Base-by-base conservation (phyloP, 1,140 invertebrate species). In the Acarapis woodi region DNA sequence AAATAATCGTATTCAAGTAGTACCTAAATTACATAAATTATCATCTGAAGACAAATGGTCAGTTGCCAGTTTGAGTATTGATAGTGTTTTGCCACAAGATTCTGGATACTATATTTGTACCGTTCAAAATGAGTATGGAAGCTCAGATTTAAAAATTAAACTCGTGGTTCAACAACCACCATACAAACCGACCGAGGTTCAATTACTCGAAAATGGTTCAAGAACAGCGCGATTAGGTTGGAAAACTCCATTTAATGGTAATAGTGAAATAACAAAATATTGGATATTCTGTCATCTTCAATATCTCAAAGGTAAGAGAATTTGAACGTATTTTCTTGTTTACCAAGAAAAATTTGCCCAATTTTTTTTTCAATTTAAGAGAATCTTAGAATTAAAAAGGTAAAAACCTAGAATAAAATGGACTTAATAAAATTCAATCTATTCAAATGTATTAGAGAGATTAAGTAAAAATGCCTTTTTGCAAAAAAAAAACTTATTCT, bases 81-180 rank as follows among this genome's bases (percentile, higher is more conserved):
- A 21, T 29, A 18, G 30, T 9, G 38, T 23, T 16, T 14, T 12
- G 5, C 32, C 80, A 51, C 68, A 67, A 32, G 85, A 94, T 53
- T 83, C 83, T 1, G 82, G 79, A 12, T 58, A 87, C 2, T 93
- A 88, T 52, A 87, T 79, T 20, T 94, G 87, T 50, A 71, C 80
- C 4, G 83, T 82, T 1, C 80, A 77, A 3, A 94, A 94, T 57
- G 71, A 76, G 16, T 85, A 88, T 54, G 85, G 85, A 15, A 79
- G 73, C 45, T 83, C 90, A 53, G 79, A 88, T 48, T 83, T 82
- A 12, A 83, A 75, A 51, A 85, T 88, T 50, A 82, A 85, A 51
- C 71, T 93, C 60, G 83, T 87, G 48, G 73, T 90, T 16, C 78
- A 75, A 71, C 57, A 60, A 35, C 47, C 45, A 2, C 58, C 58